Conservation (phyloP, 2,113 vertebrate species). For the Tachycineta bicolor region DNA sequence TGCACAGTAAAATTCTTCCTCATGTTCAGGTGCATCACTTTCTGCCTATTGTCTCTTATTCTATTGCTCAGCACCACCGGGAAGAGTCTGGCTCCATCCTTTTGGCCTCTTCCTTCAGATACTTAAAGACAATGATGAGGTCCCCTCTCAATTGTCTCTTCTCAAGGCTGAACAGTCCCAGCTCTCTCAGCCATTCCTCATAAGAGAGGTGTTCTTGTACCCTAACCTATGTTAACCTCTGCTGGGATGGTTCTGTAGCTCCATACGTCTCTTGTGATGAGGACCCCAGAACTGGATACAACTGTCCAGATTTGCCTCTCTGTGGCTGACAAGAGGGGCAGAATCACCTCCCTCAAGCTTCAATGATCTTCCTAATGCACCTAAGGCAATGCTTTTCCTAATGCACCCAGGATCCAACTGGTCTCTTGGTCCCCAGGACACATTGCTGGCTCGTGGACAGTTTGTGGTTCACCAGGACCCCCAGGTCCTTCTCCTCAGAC, state of each 20-base stretch:
- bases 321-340: background rate
- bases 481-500: background rate
- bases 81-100: background rate
- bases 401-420: background rate
- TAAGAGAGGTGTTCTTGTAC: background rate
- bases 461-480: background rate
- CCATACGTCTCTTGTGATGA: no score
- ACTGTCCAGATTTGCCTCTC: background rate
- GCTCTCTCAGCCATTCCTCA: background rate
- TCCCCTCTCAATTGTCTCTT: background rate
- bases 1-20: background rate
- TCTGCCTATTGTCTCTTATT: background rate
- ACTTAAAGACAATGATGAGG: background rate
- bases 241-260: background rate
- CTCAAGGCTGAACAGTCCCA: accelerated
- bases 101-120: background rate
- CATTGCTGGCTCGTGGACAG: background rate
- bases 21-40: background rate
- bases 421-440: background rate
- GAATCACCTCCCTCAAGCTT: accelerated
- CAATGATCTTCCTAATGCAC: accelerated
- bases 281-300: background rate
- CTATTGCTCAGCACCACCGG: background rate
- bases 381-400: background rate
- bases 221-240: background rate